A percentile compares a stretch with the other conserved stretches of the same genome.
Conservation (phyloP, 1,140 invertebrate genomes). For the Pomacea maculata region DNA sequence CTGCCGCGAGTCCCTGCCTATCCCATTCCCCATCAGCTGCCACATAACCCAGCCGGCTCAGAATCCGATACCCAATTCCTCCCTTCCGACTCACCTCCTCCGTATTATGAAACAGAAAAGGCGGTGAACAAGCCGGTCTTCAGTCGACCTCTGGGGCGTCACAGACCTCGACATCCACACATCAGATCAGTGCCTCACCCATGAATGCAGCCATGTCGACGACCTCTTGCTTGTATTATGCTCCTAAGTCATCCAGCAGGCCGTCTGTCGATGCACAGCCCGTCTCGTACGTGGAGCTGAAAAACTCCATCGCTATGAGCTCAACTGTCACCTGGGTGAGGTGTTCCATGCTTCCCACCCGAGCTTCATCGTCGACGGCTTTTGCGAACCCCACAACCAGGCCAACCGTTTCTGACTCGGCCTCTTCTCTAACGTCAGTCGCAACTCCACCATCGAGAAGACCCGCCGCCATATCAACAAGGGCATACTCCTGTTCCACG, state of each 20-base stretch:
- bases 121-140: slow-evolving; percentile 62
- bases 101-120: slow-evolving; percentile 89
- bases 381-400: slow-evolving; percentile 91
- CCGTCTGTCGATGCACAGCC: slow-evolving; percentile 41
- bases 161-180: not conserved
- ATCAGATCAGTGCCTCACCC: slow-evolving; percentile 40
- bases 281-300: slow-evolving; percentile 79
- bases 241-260: not conserved
- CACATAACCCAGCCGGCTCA: not conserved
- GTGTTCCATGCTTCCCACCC: slow-evolving; percentile 92
- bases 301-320: slow-evolving; percentile 93
- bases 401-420: slow-evolving; percentile 93
- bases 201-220: slow-evolving; percentile 47
- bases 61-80: slow-evolving; percentile 28
- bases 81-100: slow-evolving; percentile 86
- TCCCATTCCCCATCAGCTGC: not conserved
- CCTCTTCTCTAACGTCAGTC: slow-evolving; percentile 94
- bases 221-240: slow-evolving; percentile 5
- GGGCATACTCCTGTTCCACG: slow-evolving; percentile 70
- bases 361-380: slow-evolving; percentile 93
- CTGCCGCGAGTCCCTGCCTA: not conserved
- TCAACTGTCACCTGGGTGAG: slow-evolving; percentile 94
- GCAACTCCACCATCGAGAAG: slow-evolving; percentile 98
- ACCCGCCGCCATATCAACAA: slow-evolving; percentile 95
- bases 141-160: slow-evolving; percentile 63